Evolutionary conservation across 2,797 vertebrate genomes (phyloP), one percentile per base, ranked within the genome.

Genomic region (Syngnathus rostellatus): DNA sequence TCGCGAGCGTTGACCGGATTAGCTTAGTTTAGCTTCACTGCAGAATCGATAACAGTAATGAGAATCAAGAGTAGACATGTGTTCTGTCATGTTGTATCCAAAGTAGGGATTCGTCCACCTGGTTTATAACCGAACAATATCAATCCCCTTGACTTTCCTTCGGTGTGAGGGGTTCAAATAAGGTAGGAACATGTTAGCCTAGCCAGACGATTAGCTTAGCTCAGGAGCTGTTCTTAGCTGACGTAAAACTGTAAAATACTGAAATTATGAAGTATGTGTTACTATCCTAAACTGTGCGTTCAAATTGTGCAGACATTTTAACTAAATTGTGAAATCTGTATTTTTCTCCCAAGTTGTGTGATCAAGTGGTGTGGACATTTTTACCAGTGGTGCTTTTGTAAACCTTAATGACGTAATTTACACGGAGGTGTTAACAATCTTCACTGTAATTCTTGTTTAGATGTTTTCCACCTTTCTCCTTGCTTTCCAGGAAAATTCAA

Each of bases 81-180:
- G 55, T 68, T 60, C 64, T 68, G 74, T 50, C 75, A 87, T 82
- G 86, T 77, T 89, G 78, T 67, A 80, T 74, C 85, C 81, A 83
- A 83, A 85, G 78, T 85, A 88, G 82, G 73, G 79, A 76, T 69
- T 67, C 25, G 9, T 63, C 23, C 58, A 31, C 31, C 31, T 31
- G n/a, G 64, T 37, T 62, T 65, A 76, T 58, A 72, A 67, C 25
- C 37, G 69, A 68, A 76, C 70, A 81, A 51, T 66, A 57, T 4
- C 1, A 38, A 51, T 67, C 19, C 72, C 71, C 64, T 69, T 72
- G n/a, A 81, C 85, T 82, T 89, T 89, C 86, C 77, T 89, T 73
- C 80, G 75, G 76, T 68, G 57, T 63, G 69, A 74, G 77, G 77
- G 66, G 86, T 82, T 71, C 69, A 86, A 88, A 88, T 83, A 77